These are phyloP conservation scores for Pseudococcus longispinus DNA, from an alignment of 2,888 invertebrate species.

Conservation along the genomic window DNA sequence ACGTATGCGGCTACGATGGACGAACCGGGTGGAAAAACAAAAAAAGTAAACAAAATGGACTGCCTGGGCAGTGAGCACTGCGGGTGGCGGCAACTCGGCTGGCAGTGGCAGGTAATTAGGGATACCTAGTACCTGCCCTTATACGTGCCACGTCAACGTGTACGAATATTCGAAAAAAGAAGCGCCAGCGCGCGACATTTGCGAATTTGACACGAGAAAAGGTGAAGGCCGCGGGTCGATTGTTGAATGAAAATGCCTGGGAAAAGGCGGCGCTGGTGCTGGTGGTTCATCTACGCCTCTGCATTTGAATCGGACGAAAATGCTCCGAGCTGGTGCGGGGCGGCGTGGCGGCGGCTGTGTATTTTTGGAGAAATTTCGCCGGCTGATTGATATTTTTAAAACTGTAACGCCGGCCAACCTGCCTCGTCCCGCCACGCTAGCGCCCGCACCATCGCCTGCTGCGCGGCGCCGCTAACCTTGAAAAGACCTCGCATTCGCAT, in stretches of 20 bases:
- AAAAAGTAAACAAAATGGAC: too few species aligned
- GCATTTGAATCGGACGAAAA: background rate
- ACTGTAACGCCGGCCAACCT: background rate
- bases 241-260: background rate
- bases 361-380: slow-evolving; percentile 5
- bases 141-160: background rate
- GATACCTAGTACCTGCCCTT: too few species aligned
- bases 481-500: background rate
- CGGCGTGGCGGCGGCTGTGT: background rate
- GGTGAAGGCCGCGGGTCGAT: background rate
- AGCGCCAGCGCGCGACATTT: background rate
- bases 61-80: too few species aligned
- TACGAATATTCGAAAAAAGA: background rate
- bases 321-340: background rate
- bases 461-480: background rate
- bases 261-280: too few species aligned
- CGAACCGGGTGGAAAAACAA: too few species aligned
- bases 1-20: too few species aligned
- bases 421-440: too few species aligned
- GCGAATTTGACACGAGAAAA: background rate
- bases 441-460: background rate
- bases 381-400: slow-evolving; percentile 2
- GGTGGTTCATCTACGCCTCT: background rate
- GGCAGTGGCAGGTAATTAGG: too few species aligned
- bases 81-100: too few species aligned